Base-by-base conservation (phyloP, 1,140 invertebrate genomes). In the Coelopa frigida region DNA sequence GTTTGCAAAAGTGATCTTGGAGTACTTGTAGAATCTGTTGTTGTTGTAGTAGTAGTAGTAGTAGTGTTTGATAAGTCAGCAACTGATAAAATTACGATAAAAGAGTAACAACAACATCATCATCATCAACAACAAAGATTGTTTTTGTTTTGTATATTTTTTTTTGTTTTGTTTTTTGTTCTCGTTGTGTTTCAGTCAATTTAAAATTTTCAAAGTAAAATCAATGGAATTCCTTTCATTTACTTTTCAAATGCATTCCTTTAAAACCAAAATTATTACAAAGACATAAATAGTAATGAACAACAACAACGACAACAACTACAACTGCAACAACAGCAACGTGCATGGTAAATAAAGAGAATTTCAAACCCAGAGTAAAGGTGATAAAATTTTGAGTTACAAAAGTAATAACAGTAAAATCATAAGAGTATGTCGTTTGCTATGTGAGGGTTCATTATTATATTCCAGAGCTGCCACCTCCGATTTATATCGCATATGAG, bases 241-340 rank as follows among this genome's bases (percentile, higher is more conserved):
- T n/a, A n/a, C n/a, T n/a, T n/a, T n/a, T n/a, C n/a, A n/a, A n/a
- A n/a, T n/a, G n/a, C n/a, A n/a, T n/a, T n/a, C n/a, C n/a, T n/a
- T n/a, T n/a, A n/a, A n/a, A n/a, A n/a, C n/a, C n/a, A n/a, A n/a
- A n/a, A n/a, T 6, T 35, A 35, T 35, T 14, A 35, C 5, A 6
- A 35, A 35, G n/a, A 35, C n/a, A 35, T 35, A 15, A 17, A n/a
- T 15, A 35, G 27, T 29, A 29, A 8, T 29, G 27, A 27, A 44
- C 42, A 43, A 43, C 42, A 44, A 21, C 42, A 44, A 44, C n/a
- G 23, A 44, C 42, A 44, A 43, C 41, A 42, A 48, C 48, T 56
- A 57, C 49, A 54, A 29, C 55, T 55, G 50, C 48, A 52, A 58
- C 57, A 56, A 57, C 57, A 60, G 52, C 51, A 52, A 61, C 61